Percentiles rank a stretch among this genome's conserved stretches.
Evolutionary conservation across 2,113 vertebrate genomes (phyloP).

Genomic region (Cyprinodon brontotheroides): DNA sequence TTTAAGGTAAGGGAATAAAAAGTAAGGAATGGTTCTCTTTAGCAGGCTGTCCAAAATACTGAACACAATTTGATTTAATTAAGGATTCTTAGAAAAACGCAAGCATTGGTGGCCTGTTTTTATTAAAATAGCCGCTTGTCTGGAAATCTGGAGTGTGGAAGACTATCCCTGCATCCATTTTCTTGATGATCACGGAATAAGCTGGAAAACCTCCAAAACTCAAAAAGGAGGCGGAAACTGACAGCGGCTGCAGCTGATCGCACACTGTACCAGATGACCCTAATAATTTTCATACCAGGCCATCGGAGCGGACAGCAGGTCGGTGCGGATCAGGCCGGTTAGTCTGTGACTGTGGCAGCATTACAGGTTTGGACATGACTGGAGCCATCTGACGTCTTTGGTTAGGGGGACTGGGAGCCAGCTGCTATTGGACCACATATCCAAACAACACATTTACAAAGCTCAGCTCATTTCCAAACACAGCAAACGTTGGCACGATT

Average conservation of each 20-base stretch:
- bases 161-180: not conserved
- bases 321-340: slow-evolving; percentile 78
- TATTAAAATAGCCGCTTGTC: slow-evolving; percentile 34
- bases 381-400: slow-evolving; percentile 86
- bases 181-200: too few species aligned
- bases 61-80: slow-evolving; percentile 22
- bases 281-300: slow-evolving; percentile 84
- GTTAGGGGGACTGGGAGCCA: slow-evolving; percentile 92
- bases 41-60: not conserved
- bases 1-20: not conserved
- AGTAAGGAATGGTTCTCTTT: not conserved
- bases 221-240: slow-evolving; percentile 1
- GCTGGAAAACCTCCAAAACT: slow-evolving; percentile 8
- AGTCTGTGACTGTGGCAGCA: slow-evolving; percentile 89
- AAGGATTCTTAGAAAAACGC: not conserved
- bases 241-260: not conserved
- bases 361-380: slow-evolving; percentile 93
- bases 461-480: not conserved
- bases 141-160: slow-evolving; percentile 2
- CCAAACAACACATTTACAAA: slow-evolving; percentile 17
- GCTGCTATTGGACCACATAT: slow-evolving; percentile 79
- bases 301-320: slow-evolving; percentile 86
- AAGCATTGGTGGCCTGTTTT: slow-evolving; percentile 8
- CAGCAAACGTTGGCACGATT: not conserved
- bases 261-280: slow-evolving; percentile 4